Conservation (phyloP, 2,113 vertebrate genomes). For the Notarius quadriscutis region DNA sequence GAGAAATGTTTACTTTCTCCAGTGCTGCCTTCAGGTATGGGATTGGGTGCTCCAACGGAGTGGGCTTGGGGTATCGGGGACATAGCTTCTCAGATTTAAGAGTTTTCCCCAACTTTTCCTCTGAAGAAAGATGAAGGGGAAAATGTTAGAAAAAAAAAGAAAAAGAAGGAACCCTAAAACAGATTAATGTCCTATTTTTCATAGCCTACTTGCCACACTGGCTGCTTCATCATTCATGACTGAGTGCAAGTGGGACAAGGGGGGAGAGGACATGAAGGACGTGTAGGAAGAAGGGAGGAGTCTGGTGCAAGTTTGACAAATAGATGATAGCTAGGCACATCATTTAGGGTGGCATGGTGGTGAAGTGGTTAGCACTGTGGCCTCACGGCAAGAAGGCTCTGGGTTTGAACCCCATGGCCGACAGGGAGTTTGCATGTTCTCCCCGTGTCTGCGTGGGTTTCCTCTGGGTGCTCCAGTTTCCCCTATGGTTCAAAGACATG, state of each 20-base stretch:
- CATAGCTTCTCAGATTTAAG: slow-evolving; percentile 57
- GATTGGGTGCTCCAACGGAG: slow-evolving; percentile 84
- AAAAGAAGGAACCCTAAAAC: background rate
- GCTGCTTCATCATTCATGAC: background rate
- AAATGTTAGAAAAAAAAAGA: background rate
- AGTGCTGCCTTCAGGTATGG: slow-evolving; percentile 81
- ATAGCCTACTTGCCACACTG: background rate
- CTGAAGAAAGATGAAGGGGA: slow-evolving; percentile 42
- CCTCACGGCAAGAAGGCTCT: too few species aligned
- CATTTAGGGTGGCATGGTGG: background rate
- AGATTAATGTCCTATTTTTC: background rate
- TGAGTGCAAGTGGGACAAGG: background rate
- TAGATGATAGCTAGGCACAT: background rate
- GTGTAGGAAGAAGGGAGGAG: background rate
- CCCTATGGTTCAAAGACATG: too few species aligned
- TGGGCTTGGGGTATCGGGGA: slow-evolving; percentile 78
- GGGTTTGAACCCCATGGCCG: too few species aligned
- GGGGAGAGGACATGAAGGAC: background rate
- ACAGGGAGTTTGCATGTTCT: too few species aligned
- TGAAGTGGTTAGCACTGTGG: too few species aligned
- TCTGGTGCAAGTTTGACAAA: background rate
- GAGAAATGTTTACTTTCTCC: slow-evolving; percentile 77
- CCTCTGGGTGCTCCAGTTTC: too few species aligned
- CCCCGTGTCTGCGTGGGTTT: too few species aligned
- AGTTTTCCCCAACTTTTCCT: slow-evolving; percentile 59